Evolutionary conservation across 2,113 vertebrate genomes (phyloP).

Genomic region (Eolophus roseicapilla): DNA sequence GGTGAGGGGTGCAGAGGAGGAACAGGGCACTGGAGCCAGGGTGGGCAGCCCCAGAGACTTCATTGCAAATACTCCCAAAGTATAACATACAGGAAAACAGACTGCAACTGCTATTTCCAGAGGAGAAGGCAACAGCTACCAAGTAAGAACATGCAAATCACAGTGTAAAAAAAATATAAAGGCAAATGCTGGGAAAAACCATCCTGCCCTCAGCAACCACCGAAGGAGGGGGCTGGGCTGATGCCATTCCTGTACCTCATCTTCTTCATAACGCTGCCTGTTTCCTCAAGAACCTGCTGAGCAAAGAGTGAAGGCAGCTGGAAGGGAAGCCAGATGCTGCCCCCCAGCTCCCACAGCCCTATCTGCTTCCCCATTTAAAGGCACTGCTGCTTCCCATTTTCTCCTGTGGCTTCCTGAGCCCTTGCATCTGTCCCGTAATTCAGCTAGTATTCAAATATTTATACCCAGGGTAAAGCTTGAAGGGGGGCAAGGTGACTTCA

Average conservation of each 20-base stretch:
- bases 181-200: background rate
- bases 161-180: background rate
- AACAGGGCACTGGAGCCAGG: background rate
- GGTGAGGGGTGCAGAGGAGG: background rate
- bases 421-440: background rate
- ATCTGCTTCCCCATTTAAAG: background rate
- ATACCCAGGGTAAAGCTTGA: background rate
- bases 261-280: fast-evolving
- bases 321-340: background rate
- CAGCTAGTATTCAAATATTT: background rate
- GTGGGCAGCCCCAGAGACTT: background rate
- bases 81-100: background rate
- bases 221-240: background rate
- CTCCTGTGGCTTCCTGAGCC: background rate
- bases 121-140: background rate
- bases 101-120: background rate
- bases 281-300: background rate
- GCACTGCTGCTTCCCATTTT: background rate
- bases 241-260: background rate
- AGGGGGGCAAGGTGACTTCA: background rate
- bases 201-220: background rate
- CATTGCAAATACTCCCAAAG: background rate
- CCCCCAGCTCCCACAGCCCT: background rate
- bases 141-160: background rate
- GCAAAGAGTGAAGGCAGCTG: background rate